phyloP scores from a whole-genome alignment of 2,888 invertebrate genomes.

The Halocaridina rubra region DNA sequence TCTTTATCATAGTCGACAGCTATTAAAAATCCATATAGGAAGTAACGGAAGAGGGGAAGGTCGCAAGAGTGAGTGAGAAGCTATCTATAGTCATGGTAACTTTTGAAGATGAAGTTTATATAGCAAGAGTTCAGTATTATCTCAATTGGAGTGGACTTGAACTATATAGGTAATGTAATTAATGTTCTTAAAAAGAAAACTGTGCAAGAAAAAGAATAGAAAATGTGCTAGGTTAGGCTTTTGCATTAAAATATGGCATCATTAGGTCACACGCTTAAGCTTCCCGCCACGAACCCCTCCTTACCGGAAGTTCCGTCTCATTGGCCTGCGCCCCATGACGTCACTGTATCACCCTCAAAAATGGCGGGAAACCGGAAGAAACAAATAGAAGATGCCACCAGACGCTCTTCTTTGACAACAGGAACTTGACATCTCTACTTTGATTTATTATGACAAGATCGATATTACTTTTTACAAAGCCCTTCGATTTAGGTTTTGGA shows the following conservation, averaged over 20 bases:
- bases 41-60: background rate
- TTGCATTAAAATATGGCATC: background rate
- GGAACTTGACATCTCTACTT: conserved; percentile 7
- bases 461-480: too few species aligned
- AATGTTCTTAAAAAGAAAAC: background rate
- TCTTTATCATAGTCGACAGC: background rate
- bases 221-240: background rate
- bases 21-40: background rate
- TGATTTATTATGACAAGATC: conserved; percentile 22
- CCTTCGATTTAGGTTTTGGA: too few species aligned
- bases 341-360: conserved; percentile 28
- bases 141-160: too few species aligned
- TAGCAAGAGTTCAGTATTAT: too few species aligned
- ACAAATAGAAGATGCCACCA: conserved; percentile 27
- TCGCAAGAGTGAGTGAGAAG: background rate
- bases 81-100: background rate
- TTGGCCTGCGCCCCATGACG: conserved; percentile 25
- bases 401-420: background rate
- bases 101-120: background rate
- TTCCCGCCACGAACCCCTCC: background rate
- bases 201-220: background rate
- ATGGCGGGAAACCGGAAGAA: conserved; percentile 30
- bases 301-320: conserved; percentile 28
- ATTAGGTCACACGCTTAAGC: background rate
- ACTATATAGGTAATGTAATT: background rate